phyloP scores from a whole-genome alignment of 1,140 invertebrate species.

The Melitaea cinxia region DNA sequence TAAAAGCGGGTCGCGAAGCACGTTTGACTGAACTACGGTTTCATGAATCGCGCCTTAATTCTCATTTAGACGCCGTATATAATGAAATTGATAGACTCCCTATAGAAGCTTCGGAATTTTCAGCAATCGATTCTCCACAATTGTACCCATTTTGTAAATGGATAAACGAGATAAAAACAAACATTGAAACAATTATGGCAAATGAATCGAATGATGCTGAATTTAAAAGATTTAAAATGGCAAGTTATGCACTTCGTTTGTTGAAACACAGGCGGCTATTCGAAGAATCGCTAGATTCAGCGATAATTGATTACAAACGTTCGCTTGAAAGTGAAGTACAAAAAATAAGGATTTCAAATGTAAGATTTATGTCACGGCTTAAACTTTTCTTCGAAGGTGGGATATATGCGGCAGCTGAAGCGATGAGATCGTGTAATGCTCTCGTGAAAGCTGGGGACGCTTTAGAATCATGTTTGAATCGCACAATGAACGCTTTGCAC shows the following conservation, averaged over 20 bases:
- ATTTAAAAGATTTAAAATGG: constrained; percentile 59
- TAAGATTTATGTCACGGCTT: constrained; percentile 53
- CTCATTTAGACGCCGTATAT: constrained; percentile 59
- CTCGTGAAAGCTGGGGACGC: constrained; percentile 52
- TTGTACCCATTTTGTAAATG: constrained; percentile 59
- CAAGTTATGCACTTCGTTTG: constrained; percentile 58
- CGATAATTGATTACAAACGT: constrained; percentile 47
- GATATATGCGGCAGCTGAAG: constrained; percentile 52
- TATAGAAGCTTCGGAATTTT: constrained; percentile 47
- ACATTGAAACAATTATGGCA: constrained; percentile 45
- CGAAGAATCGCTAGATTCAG: constrained; percentile 53
- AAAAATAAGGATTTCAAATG: constrained; percentile 55
- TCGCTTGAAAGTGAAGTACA: constrained; percentile 49
- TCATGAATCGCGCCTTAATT: constrained; percentile 55
- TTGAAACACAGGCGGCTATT: constrained; percentile 50
- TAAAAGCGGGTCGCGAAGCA: constrained; percentile 48
- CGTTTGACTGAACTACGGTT: constrained; percentile 52
- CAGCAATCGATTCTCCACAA: constrained; percentile 48
- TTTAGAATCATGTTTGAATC: constrained; percentile 47
- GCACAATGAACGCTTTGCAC: constrained; percentile 46
- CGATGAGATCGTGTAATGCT: constrained; percentile 42
- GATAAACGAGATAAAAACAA: constrained; percentile 46
- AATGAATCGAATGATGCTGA: constrained; percentile 48
- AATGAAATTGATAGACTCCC: constrained; percentile 51
- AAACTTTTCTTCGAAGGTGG: constrained; percentile 63